Base-by-base conservation (phyloP, 2,888 invertebrate genomes). In the Netelia fuscicornis region DNA sequence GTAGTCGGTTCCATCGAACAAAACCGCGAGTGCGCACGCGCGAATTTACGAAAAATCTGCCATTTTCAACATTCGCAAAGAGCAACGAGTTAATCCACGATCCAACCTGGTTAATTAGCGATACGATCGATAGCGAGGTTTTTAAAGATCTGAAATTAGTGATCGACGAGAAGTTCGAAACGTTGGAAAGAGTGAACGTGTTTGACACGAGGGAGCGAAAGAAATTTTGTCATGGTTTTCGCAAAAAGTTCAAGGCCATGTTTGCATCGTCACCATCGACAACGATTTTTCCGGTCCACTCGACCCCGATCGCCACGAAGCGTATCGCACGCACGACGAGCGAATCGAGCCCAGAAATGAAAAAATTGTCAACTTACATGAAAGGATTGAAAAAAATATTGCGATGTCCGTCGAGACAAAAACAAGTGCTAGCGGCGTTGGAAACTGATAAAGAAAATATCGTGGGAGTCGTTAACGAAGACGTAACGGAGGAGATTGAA, bases 381-480 rank as follows among this genome's bases (percentile, higher is more conserved):
- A 67, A 44, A 48, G 62, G 23, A 2, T 30, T 83, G 58, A 83
- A 67, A 30, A 83, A 79, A 17, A 54, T 74, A 10, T 23, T 56
- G n/a, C 13, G 20, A 20, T 74, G 68, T 8, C 83, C 76, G n/a
- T 20, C 68, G 68, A 30, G 17, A 1, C 78, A 74, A 56, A 17
- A 5, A 5, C 20, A 25, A 11, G 30, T 74, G 10, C 68, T 83
- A 20, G 9, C 11, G 3, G 37, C 67, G n/a, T 42, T 58, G 30
- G 54, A 42, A 11, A 74, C 20, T 2, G 68, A 62, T 10, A 17
- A 11, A 13, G n/a, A 42, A 17, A 72, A 58, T 17, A 17, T n/a
- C n/a, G 13, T 44, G 20, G n/a, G 60, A 25, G 52, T 56, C 11
- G 11, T 20, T 9, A 72, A 65, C 13, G 60, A 77, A 2, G 52